These are phyloP conservation scores for Silurus glanis DNA, from an alignment of 2,113 vertebrate genomes.

Conservation along the genomic window DNA sequence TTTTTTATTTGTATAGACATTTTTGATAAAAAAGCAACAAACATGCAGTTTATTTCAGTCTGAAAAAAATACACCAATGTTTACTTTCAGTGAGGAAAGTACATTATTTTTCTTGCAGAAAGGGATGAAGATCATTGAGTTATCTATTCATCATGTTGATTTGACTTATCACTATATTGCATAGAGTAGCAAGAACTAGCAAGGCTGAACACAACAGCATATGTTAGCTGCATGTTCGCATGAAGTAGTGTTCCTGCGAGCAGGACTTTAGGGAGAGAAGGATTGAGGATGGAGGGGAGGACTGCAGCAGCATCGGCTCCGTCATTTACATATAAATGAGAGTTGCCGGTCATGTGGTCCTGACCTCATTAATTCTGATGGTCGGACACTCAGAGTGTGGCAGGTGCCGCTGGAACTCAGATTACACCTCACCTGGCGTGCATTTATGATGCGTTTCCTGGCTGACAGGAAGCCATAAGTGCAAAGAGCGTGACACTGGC, in stretches of 20 bases:
- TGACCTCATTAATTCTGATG: slow-evolving; percentile 56
- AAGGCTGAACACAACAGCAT: not conserved
- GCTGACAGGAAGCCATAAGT: slow-evolving; percentile 50
- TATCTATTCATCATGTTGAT: not conserved
- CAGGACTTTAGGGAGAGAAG: not conserved
- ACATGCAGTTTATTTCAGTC: not conserved
- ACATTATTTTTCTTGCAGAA: not conserved
- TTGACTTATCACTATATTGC: not conserved
- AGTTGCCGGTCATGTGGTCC: slow-evolving; percentile 51
- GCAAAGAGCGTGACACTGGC: slow-evolving; percentile 48
- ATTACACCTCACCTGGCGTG: slow-evolving; percentile 49
- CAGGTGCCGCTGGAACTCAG: slow-evolving; percentile 38
- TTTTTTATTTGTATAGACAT: not conserved
- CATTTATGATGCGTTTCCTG: slow-evolving; percentile 55
- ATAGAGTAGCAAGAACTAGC: not conserved
- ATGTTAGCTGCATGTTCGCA: not conserved
- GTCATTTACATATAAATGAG: slow-evolving; percentile 62
- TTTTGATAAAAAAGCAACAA: not conserved
- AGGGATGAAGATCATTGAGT: not conserved
- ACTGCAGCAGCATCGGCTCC: slow-evolving; percentile 7
- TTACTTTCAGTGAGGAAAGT: not conserved
- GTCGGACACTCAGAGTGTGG: slow-evolving; percentile 44
- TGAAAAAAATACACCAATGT: not conserved
- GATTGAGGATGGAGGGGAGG: not conserved
- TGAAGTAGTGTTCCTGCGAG: not conserved